These are phyloP conservation scores for Helogale parvula DNA, from an alignment of 2,113 vertebrate species.

Conservation along the genomic window DNA sequence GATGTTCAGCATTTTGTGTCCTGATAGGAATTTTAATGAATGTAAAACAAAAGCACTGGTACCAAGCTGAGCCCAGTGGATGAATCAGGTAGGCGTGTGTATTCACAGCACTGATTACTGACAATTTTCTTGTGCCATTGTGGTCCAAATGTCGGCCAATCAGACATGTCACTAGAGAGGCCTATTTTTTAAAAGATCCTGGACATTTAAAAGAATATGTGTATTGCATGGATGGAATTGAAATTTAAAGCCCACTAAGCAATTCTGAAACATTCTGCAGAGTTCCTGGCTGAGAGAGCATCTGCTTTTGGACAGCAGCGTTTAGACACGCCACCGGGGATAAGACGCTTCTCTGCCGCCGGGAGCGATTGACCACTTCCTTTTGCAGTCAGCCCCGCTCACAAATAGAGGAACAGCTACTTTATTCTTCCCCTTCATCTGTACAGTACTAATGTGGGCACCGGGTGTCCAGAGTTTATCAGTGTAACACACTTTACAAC, in stretches of 20 bases:
- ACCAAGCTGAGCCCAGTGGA: conserved; percentile 76
- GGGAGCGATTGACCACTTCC: conserved; percentile 82
- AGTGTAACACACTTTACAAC: conserved; percentile 38
- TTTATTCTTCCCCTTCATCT: conserved; percentile 33
- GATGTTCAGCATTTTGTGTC: conserved; percentile 86
- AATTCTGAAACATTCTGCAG: conserved; percentile 69
- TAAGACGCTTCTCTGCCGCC: conserved; percentile 80
- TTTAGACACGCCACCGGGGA: conserved; percentile 71
- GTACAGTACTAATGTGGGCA: conserved; percentile 10
- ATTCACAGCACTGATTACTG: conserved; percentile 81
- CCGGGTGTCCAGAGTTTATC: background rate
- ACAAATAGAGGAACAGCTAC: conserved; percentile 74
- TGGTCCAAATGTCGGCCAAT: conserved; percentile 77
- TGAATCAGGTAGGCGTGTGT: conserved; percentile 86
- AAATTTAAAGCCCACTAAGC: conserved; percentile 69
- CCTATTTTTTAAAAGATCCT: conserved; percentile 69
- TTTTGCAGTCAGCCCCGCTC: conserved; percentile 72
- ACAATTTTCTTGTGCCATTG: conserved; percentile 76
- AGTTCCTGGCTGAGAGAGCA: conserved; percentile 71
- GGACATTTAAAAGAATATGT: conserved; percentile 51
- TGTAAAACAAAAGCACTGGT: conserved; percentile 83
- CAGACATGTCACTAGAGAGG: conserved; percentile 70
- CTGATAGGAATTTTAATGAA: conserved; percentile 89
- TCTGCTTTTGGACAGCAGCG: conserved; percentile 76
- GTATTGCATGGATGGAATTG: conserved; percentile 65